A percentile compares a stretch with the other conserved stretches of the same genome.
Conservation (phyloP, 2,888 invertebrate genomes). For the Amphipoea oculea region DNA sequence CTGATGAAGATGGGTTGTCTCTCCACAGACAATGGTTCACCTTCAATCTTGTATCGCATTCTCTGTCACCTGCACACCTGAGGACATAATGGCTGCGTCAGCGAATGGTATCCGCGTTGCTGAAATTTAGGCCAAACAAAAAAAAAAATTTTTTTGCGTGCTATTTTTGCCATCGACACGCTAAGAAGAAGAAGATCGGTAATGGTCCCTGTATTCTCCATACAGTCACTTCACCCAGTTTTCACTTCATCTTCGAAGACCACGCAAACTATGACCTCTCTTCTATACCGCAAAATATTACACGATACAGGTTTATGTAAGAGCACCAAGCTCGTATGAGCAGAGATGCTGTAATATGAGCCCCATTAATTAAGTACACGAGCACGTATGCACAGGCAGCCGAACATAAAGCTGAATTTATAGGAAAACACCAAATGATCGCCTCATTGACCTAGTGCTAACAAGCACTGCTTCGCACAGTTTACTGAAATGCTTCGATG, state of each 20-base stretch:
- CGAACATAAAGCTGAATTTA: conserved; percentile 60
- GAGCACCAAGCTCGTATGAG: conserved; percentile 26
- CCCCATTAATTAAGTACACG: conserved; percentile 59
- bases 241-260: not conserved
- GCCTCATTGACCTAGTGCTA: conserved; percentile 52
- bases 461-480: conserved; percentile 23
- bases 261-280: not conserved
- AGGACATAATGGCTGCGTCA: not conserved
- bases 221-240: not conserved
- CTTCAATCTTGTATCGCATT: not conserved
- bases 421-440: conserved; percentile 60
- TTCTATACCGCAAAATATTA: conserved; percentile 21
- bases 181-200: not conserved
- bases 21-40: not conserved
- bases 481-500: conserved; percentile 20
- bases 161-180: not conserved
- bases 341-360: conserved; percentile 48
- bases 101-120: not conserved
- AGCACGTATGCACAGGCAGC: conserved; percentile 51
- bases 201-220: not conserved
- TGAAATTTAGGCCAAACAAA: not conserved
- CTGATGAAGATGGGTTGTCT: no score
- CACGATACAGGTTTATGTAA: conserved; percentile 23
- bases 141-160: not conserved
- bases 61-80: not conserved